Percentiles rank a stretch among this genome's conserved stretches.
phyloP scores from a whole-genome alignment of 2,888 invertebrate species.

The Plebejus argus region DNA sequence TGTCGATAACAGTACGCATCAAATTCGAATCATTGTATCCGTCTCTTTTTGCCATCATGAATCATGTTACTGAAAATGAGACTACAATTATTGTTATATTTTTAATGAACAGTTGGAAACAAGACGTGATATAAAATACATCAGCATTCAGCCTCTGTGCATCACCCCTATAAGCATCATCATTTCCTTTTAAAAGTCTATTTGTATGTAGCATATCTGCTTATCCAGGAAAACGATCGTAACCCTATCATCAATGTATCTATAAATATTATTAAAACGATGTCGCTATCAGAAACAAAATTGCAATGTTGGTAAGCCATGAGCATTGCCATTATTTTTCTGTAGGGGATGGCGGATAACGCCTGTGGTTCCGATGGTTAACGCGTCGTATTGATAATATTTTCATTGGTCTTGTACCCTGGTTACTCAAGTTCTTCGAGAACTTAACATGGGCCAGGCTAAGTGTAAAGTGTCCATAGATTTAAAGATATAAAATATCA shows the following conservation, averaged over 20 bases:
- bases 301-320: not conserved
- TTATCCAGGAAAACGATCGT: not conserved
- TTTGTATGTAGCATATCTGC: not conserved
- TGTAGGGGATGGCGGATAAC: not conserved
- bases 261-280: not conserved
- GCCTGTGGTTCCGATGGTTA: not conserved
- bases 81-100: not conserved
- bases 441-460: no score
- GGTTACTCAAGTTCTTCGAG: no score
- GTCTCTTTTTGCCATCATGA: not conserved
- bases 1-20: not conserved
- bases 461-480: no score
- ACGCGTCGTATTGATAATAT: no score
- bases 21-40: not conserved
- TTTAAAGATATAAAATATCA: constrained; percentile 40
- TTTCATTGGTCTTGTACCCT: no score
- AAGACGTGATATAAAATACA: not conserved
- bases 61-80: not conserved
- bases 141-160: not conserved
- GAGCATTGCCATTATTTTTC: not conserved
- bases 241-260: not conserved
- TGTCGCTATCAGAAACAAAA: not conserved
- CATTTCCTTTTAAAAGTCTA: not conserved
- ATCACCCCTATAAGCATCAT: not conserved
- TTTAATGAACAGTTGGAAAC: not conserved